Conservation (phyloP, 2,113 vertebrate genomes). For the Hylia prasina region DNA sequence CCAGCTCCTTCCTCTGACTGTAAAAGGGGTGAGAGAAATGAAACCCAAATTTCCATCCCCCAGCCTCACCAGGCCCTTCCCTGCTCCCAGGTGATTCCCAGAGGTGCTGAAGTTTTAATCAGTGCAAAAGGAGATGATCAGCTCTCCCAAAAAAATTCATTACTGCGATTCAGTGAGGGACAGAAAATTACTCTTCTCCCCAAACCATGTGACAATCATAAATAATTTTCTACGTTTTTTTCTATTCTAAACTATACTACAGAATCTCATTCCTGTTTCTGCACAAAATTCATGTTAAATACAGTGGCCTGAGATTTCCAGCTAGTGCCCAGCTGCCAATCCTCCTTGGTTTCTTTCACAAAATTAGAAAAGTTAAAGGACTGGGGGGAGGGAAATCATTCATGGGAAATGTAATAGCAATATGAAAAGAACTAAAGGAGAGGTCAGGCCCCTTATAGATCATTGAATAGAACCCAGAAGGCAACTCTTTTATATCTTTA, state of each 20-base stretch:
- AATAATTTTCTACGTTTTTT: background rate
- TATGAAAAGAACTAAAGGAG: slow-evolving; percentile 64
- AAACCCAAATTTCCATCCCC: background rate
- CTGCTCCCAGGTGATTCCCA: background rate
- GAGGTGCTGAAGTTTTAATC: background rate
- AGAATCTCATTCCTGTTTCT: background rate
- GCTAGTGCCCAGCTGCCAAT: slow-evolving; percentile 57
- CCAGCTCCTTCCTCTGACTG: background rate
- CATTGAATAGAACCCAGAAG: slow-evolving; percentile 45
- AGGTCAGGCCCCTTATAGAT: slow-evolving; percentile 32
- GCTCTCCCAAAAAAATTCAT: background rate
- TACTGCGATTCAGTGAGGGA: background rate
- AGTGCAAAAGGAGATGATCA: background rate
- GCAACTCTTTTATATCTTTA: slow-evolving; percentile 49
- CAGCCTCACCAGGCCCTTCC: background rate
- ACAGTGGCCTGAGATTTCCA: background rate
- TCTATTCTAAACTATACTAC: background rate
- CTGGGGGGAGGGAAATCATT: slow-evolving; percentile 53
- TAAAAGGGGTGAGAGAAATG: background rate
- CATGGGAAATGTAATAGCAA: slow-evolving; percentile 54
- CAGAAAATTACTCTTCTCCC: background rate
- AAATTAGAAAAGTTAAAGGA: slow-evolving; percentile 24
- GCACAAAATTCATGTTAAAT: background rate
- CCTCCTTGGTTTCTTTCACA: slow-evolving; percentile 52
- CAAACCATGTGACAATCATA: background rate